Conservation (phyloP, 2,113 vertebrate species). For the Poeciliopsis turrubarensis region DNA sequence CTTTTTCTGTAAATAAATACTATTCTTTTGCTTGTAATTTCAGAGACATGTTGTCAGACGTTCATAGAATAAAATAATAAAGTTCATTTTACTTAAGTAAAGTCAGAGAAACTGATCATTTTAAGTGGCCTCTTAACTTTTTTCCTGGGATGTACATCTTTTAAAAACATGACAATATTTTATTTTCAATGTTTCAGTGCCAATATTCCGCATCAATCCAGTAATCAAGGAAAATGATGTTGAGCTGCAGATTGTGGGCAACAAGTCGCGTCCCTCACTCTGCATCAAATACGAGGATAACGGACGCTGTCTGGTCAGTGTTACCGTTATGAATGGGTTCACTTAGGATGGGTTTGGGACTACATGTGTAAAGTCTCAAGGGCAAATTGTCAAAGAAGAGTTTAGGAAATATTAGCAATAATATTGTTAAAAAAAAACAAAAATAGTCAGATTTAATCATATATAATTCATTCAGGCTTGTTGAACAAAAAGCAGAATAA, state of each 20-base stretch:
- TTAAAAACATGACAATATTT: neutral
- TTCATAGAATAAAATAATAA: no score
- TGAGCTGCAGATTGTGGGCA: conserved; percentile 47
- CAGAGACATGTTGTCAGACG: no score
- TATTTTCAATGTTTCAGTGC: conserved; percentile 53
- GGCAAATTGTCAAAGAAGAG: no score
- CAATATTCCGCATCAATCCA: conserved; percentile 26
- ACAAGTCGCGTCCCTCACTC: conserved; percentile 11
- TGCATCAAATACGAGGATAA: conserved; percentile 69
- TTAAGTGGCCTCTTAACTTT: no score
- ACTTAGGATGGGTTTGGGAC: neutral
- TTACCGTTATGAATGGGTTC: neutral
- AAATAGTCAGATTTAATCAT: neutral
- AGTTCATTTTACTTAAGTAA: no score
- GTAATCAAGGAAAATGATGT: conserved; percentile 31
- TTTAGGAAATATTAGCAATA: no score
- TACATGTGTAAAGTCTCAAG: no score
- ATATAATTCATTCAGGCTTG: no score
- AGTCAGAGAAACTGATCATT: no score
- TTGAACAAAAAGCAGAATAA: neutral
- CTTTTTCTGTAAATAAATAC: no score
- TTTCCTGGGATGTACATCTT: neutral
- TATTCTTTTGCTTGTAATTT: no score
- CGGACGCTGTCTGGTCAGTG: conserved; percentile 64
- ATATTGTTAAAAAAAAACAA: neutral